These are phyloP conservation scores for Lytechinus pictus DNA, from an alignment of 35 echinoderm and acorn worm species.

Conservation along the genomic window DNA sequence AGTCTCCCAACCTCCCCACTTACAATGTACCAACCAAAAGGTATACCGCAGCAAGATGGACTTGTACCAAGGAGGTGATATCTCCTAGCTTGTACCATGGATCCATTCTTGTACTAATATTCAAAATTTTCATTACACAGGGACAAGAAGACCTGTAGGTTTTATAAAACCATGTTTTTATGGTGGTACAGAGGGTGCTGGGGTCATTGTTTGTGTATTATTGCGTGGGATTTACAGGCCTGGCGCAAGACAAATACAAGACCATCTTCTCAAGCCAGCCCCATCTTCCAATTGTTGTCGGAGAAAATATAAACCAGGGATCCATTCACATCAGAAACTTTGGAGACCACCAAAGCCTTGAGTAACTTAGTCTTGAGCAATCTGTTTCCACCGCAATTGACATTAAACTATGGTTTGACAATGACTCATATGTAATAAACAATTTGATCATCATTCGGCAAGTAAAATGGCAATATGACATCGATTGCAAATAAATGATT, in stretches of 20 bases:
- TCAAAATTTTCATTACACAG: too few species aligned
- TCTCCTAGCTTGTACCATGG: too few species aligned
- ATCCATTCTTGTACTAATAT: too few species aligned
- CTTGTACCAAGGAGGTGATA: too few species aligned
- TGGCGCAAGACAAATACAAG: neutral
- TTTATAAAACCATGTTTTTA: neutral
- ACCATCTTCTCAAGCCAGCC: neutral
- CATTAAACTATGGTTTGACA: neutral
- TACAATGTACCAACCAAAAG: too few species aligned
- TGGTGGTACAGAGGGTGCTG: neutral
- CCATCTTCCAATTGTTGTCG: neutral
- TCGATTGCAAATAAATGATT: too few species aligned
- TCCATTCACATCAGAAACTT: neutral
- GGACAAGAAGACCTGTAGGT: neutral
- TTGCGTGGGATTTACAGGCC: neutral
- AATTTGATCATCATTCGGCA: too few species aligned
- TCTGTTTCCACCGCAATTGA: neutral
- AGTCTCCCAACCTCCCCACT: too few species aligned
- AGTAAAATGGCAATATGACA: too few species aligned
- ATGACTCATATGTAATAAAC: neutral
- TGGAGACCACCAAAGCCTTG: neutral
- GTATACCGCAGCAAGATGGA: too few species aligned
- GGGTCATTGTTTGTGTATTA: neutral
- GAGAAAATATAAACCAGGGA: neutral
- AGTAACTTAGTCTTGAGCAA: neutral